phyloP scores from a whole-genome alignment of 2,888 invertebrate genomes.

The Heliconius erato region DNA sequence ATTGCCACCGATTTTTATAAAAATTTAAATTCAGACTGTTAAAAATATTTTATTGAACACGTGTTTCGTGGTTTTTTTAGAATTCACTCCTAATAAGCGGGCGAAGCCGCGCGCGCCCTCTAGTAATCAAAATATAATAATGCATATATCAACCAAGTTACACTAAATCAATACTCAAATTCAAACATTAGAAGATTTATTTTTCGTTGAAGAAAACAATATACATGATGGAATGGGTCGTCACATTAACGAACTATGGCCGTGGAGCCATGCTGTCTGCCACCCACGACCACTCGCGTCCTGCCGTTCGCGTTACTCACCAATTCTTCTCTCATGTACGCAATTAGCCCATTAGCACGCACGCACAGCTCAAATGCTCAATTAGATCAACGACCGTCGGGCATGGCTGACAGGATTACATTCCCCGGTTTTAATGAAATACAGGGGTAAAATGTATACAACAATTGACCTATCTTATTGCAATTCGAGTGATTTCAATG shows the following conservation, averaged over 20 bases:
- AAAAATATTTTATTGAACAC: too few relatives aligned
- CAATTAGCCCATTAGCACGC: constrained; percentile 85
- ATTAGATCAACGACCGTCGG: constrained; percentile 81
- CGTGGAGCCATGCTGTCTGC: constrained; percentile 83
- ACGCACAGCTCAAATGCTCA: constrained; percentile 84
- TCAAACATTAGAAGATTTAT: background rate
- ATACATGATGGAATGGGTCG: constrained; percentile 26
- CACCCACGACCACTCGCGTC: constrained; percentile 80
- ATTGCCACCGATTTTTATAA: too few relatives aligned
- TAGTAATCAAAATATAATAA: too few relatives aligned
- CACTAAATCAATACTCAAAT: background rate
- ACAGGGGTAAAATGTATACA: constrained; percentile 61
- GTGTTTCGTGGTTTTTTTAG: too few relatives aligned
- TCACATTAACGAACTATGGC: constrained; percentile 39
- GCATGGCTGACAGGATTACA: constrained; percentile 75
- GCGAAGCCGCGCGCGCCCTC: too few relatives aligned
- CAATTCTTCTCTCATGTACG: constrained; percentile 79
- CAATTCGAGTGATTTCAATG: constrained; percentile 14
- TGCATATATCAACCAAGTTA: background rate
- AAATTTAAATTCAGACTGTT: too few relatives aligned
- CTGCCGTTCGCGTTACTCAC: constrained; percentile 75
- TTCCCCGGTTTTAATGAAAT: constrained; percentile 69
- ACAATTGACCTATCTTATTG: constrained; percentile 43
- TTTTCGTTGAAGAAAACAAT: background rate
- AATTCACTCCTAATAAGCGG: too few relatives aligned